Evolutionary conservation across 2,888 invertebrate genomes (phyloP).

Genomic region (Acrocyrtus sp.): DNA sequence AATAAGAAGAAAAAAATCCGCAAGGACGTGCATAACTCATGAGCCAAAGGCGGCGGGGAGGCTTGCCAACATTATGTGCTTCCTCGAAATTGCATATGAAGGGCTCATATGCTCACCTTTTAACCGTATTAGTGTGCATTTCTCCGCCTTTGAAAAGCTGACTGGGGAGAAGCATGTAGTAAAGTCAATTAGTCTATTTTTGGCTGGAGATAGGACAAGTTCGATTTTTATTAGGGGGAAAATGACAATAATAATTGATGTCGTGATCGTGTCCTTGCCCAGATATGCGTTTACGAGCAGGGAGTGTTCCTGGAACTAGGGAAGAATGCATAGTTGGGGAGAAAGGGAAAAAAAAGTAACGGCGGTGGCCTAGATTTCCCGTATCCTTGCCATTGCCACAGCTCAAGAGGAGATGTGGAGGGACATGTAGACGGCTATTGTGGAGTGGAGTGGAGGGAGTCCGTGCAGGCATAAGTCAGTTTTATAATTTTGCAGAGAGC

Average conservation of each 20-base stretch:
- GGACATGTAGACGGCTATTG: too few relatives aligned
- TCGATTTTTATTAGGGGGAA: neutral
- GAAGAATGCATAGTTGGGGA: neutral
- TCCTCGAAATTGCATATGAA: too few relatives aligned
- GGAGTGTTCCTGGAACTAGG: too few relatives aligned
- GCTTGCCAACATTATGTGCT: too few relatives aligned
- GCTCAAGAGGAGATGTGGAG: conserved; percentile 3
- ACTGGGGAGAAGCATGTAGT: too few relatives aligned
- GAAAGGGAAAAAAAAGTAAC: conserved; percentile 17
- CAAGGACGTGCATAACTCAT: too few relatives aligned
- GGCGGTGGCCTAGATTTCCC: conserved; percentile 45
- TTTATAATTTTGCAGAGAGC: neutral
- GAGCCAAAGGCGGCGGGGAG: too few relatives aligned
- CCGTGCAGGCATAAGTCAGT: neutral
- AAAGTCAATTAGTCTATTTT: too few relatives aligned
- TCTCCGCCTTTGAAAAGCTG: too few relatives aligned
- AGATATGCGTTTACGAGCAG: neutral
- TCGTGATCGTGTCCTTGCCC: neutral
- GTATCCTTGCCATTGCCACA: neutral
- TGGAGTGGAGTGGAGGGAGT: neutral
- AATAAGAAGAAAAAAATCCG: too few relatives aligned
- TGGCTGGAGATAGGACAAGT: neutral
- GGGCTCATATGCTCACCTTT: too few relatives aligned
- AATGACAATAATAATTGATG: neutral
- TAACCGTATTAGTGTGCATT: too few relatives aligned